Evolutionary conservation across 2,888 invertebrate genomes (phyloP).

Genomic region (Saturnia japonica): DNA sequence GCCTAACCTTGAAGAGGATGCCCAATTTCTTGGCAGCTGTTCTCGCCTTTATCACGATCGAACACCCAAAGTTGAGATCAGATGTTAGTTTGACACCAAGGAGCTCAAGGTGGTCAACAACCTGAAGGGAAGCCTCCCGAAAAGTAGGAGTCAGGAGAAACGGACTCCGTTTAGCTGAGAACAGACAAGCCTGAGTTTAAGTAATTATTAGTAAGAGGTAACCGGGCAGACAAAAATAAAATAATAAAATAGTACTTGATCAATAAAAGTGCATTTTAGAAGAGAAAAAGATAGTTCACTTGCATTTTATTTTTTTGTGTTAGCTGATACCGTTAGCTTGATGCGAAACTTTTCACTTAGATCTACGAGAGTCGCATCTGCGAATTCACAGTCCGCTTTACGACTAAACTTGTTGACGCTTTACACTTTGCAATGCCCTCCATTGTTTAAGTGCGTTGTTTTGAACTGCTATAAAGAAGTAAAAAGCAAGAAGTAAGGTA

Average conservation of each 20-base stretch:
- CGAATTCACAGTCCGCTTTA: slow-evolving; percentile 61
- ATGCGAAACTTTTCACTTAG: slow-evolving; percentile 72
- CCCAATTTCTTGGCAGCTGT: too few species aligned
- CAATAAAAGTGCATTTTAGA: slow-evolving; percentile 16
- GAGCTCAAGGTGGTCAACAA: too few species aligned
- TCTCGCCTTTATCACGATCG: too few species aligned
- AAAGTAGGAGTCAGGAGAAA: too few species aligned
- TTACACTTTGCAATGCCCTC: slow-evolving; percentile 28
- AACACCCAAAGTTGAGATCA: too few species aligned
- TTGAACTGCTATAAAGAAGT: slow-evolving; percentile 2
- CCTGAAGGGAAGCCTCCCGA: too few species aligned
- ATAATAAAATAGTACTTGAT: background rate
- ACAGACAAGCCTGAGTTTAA: too few species aligned
- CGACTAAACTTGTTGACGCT: slow-evolving; percentile 45
- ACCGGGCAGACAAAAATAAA: too few species aligned
- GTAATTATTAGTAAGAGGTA: too few species aligned
- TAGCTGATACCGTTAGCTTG: slow-evolving; percentile 31
- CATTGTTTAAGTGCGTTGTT: slow-evolving; percentile 13
- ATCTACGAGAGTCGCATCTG: slow-evolving; percentile 50
- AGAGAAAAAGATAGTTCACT: background rate
- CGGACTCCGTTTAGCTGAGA: too few species aligned
- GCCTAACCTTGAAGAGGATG: too few species aligned
- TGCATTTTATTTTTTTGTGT: slow-evolving; percentile 23
- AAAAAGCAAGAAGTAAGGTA: background rate
- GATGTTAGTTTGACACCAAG: too few species aligned